Conservation (phyloP, 2,113 vertebrate genomes). For the Sphyrna mokarran region DNA sequence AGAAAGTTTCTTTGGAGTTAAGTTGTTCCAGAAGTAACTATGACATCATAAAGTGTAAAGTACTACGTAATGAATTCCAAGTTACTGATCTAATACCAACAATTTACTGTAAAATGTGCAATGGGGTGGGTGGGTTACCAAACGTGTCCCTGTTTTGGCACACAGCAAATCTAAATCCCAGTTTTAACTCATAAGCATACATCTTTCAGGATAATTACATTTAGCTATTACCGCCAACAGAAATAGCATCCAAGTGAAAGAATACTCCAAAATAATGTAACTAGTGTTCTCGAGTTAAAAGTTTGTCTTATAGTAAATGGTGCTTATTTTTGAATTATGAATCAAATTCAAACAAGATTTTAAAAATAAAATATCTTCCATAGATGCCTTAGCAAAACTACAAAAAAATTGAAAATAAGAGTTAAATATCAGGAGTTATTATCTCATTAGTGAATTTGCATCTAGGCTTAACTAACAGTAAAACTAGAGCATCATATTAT, state of each 20-base stretch:
- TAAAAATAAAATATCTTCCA: background rate
- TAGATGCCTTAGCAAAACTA: background rate
- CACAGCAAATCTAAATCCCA: background rate
- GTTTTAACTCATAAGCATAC: background rate
- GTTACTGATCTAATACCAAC: background rate
- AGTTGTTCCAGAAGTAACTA: background rate
- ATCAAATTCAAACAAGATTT: background rate
- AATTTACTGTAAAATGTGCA: background rate
- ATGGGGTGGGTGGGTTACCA: background rate
- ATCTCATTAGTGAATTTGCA: background rate
- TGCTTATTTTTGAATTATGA: background rate
- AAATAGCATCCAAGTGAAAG: background rate
- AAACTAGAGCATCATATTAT: background rate
- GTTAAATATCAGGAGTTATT: background rate
- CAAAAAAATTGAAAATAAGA: background rate
- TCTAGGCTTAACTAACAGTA: background rate
- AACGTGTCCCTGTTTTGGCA: background rate
- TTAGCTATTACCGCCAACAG: background rate
- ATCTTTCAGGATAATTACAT: background rate
- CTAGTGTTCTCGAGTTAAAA: too few species aligned
- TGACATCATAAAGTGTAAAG: background rate
- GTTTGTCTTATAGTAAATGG: slow-evolving; percentile 11
- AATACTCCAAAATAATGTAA: background rate
- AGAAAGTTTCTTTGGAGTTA: background rate
- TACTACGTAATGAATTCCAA: background rate